Base-by-base conservation (phyloP, 2,113 vertebrate species). In the Syngnathus typhle region DNA sequence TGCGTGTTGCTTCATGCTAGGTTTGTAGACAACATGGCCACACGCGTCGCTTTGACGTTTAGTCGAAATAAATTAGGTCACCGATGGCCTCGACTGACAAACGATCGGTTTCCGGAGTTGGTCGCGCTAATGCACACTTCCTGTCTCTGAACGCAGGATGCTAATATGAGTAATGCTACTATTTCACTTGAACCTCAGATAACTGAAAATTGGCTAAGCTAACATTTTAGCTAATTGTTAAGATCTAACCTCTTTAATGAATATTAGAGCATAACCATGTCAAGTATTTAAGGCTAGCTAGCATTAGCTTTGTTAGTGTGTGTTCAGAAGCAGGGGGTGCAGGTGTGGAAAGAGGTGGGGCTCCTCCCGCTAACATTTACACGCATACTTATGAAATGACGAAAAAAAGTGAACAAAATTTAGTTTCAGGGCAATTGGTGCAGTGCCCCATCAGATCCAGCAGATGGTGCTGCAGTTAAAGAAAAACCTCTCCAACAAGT, bases 81-180 rank as follows among this genome's bases (percentile, higher is more conserved):
- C 54, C 59, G n/a, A 8, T 27, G 6, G 21, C 10, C 60, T 8
- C 18, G 8, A 19, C 58, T 41, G 19, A 21, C 21, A 43, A 61
- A 43, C 39, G 12, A 62, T 44, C n/a, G n/a, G 62, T 83, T 69
- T 85, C 73, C 49, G 64, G 32, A 64, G 71, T 88, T 88, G 84
- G 84, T 88, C 84, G 76, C 75, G 8, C 72, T 37, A 65, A 23
- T 4, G 44, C 68, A 54, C 61, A 63, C 52, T 76, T 69, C 72
- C 71, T 15, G 67, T 73, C 69, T 70, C 82, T 72, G 61, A 81
- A 65, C 49, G 12, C 6, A 58, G 23, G 23, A 32, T 6, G 27
- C 27, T 58, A 44, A 44, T 43, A 13, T 7, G 7, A 36, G 12
- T 16, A 27, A 62, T 23, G 41, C 60, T 41, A 62, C 18, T 19